Conservation (phyloP, 2,888 invertebrate species). For the Caenorhabditis angaria region DNA sequence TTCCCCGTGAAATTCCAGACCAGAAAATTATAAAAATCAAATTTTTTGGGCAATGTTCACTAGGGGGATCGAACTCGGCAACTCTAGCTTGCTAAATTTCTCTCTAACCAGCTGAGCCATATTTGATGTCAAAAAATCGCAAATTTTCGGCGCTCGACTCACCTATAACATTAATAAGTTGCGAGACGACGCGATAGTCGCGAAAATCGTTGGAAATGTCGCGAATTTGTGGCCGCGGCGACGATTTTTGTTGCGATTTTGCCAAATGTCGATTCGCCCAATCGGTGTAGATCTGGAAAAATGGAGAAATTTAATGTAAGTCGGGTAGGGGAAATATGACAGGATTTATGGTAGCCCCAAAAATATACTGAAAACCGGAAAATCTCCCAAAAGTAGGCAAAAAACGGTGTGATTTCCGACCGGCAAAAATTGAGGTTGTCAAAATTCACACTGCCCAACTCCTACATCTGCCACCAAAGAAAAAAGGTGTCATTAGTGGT, state of each 20-base stretch:
- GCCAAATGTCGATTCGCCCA: conserved; percentile 66
- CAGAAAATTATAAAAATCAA: no score
- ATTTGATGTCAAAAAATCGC: conserved; percentile 17
- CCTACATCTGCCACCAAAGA: no score
- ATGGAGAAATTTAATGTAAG: not conserved
- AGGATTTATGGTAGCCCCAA: no score
- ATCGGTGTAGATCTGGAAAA: conserved; percentile 68
- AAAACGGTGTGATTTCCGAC: not conserved
- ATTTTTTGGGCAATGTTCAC: no score
- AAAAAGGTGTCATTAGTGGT: no score
- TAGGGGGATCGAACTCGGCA: no score
- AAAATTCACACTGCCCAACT: no score
- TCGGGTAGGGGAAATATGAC: not conserved
- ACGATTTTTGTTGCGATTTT: conserved; percentile 41
- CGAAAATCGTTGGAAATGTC: conserved; percentile 64
- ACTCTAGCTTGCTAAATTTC: not conserved
- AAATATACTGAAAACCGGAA: not conserved
- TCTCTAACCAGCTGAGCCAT: no score
- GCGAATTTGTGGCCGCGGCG: conserved; percentile 43
- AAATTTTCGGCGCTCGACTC: conserved; percentile 23
- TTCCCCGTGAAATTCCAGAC: no score
- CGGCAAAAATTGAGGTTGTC: no score
- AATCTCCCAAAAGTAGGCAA: not conserved
- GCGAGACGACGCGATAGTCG: conserved; percentile 60
- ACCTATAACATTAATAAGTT: conserved; percentile 63